Conservation (phyloP, 2,113 vertebrate species). For the Trematomus loennbergii region DNA sequence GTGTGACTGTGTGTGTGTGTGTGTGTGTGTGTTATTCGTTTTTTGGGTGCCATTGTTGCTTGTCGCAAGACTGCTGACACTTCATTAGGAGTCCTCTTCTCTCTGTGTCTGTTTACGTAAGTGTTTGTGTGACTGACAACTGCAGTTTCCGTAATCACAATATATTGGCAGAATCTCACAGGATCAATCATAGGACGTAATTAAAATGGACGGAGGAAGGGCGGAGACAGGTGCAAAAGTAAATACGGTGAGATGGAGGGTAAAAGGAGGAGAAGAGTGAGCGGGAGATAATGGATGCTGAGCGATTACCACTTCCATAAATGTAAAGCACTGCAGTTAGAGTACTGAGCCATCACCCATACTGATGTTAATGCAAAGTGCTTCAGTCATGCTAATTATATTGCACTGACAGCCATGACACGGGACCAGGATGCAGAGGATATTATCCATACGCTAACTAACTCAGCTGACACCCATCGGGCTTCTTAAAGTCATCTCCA, state of each 20-base stretch:
- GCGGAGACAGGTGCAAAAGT: constrained; percentile 13
- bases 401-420: constrained; percentile 68
- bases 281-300: constrained; percentile 36
- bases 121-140: constrained; percentile 32
- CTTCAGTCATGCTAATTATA: constrained; percentile 72
- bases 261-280: neutral
- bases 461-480: constrained; percentile 48
- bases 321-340: constrained; percentile 64
- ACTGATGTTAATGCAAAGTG: constrained; percentile 70
- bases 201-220: constrained; percentile 50
- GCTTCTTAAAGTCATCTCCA: constrained; percentile 45
- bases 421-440: constrained; percentile 37
- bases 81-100: constrained; percentile 52
- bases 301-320: constrained; percentile 64
- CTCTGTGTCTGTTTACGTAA: neutral
- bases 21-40: constrained; percentile 44
- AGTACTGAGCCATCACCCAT: constrained; percentile 55
- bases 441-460: constrained; percentile 62
- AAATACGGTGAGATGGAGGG: constrained; percentile 1
- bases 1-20: constrained; percentile 12
- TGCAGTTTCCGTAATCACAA: constrained; percentile 46
- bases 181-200: constrained; percentile 44
- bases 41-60: constrained; percentile 57
- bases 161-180: constrained; percentile 35
- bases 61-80: constrained; percentile 65